These are phyloP conservation scores for Drosophila nebulosa DNA, from an alignment of 1,140 invertebrate genomes.

Conservation along the genomic window DNA sequence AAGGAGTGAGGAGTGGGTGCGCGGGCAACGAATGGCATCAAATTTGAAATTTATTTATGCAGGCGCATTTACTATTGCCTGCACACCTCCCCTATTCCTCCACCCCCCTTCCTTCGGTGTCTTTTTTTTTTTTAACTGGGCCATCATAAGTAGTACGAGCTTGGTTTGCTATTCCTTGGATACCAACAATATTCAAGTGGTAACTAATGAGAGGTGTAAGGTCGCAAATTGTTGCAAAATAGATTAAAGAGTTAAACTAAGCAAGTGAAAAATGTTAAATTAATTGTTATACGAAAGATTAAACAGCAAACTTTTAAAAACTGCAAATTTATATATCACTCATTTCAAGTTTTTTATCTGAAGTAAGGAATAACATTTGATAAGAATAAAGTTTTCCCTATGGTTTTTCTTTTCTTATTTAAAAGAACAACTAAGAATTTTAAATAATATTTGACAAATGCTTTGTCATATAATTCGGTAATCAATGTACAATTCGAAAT, in stretches of 20 bases:
- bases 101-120: background rate
- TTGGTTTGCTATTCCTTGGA: background rate
- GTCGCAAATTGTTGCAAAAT: background rate
- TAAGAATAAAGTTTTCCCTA: too few relatives aligned
- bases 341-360: too few relatives aligned
- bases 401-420: too few relatives aligned
- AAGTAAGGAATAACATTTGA: too few relatives aligned
- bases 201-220: background rate
- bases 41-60: constrained; percentile 60
- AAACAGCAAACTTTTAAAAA: too few relatives aligned
- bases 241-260: background rate
- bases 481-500: too few relatives aligned
- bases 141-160: background rate
- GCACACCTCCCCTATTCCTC: background rate
- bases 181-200: background rate
- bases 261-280: background rate
- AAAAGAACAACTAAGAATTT: too few relatives aligned
- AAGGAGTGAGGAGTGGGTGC: constrained; percentile 15
- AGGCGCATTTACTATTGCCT: background rate
- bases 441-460: too few relatives aligned
- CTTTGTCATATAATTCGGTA: too few relatives aligned
- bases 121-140: constrained; percentile 21
- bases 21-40: constrained; percentile 46
- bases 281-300: too few relatives aligned
- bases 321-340: too few relatives aligned